These are phyloP conservation scores for Abramis brama DNA, from an alignment of 2,113 vertebrate genomes.

Conservation along the genomic window DNA sequence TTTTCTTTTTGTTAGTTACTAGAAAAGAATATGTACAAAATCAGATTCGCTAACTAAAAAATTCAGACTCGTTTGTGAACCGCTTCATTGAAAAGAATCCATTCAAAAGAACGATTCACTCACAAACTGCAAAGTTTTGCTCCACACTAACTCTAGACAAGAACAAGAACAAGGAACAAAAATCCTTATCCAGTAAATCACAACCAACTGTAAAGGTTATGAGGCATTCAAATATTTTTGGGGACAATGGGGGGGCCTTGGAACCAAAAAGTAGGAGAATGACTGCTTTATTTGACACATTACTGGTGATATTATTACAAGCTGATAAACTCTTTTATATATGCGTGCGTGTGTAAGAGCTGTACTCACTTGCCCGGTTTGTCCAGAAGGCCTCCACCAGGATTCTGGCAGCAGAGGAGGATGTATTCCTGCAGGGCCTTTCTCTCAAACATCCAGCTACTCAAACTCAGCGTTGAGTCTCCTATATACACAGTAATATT, in stretches of 20 bases:
- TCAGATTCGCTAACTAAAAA: not conserved
- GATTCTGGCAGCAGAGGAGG: slow-evolving; percentile 96
- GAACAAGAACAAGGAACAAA: not conserved
- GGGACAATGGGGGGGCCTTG: not conserved
- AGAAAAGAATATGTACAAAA: not conserved
- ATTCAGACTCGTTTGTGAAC: not conserved
- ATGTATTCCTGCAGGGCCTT: slow-evolving; percentile 95
- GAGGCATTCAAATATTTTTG: not conserved
- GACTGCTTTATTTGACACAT: not conserved
- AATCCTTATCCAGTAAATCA: not conserved
- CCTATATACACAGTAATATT: slow-evolving; percentile 70
- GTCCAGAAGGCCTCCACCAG: slow-evolving; percentile 89
- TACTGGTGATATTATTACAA: not conserved
- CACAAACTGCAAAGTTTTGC: not conserved
- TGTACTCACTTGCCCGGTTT: slow-evolving; percentile 96
- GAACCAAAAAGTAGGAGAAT: not conserved
- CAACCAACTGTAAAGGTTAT: not conserved
- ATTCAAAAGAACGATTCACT: not conserved
- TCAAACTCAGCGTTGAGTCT: slow-evolving; percentile 84
- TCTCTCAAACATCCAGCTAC: slow-evolving; percentile 95
- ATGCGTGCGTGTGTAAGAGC: slow-evolving; percentile 37
- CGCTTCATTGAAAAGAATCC: not conserved
- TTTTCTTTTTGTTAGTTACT: not conserved
- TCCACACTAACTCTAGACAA: not conserved
- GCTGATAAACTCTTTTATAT: not conserved